Base-by-base conservation (phyloP, 2,888 invertebrate species). In the Agrilus cyanescens region DNA sequence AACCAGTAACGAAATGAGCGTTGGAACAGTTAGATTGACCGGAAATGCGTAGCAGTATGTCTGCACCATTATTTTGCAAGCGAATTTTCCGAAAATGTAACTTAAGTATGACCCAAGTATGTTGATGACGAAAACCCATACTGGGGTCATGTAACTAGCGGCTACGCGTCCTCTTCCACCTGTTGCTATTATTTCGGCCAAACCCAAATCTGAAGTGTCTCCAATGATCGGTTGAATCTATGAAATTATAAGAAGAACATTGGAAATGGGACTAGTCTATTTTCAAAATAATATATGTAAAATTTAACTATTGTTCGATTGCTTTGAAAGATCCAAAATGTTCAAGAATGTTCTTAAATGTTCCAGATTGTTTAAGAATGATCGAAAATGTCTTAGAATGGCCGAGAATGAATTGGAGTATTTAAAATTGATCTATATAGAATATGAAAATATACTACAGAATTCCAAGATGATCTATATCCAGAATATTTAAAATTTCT, bases 61-160 rank as follows among this genome's bases (percentile, higher is more conserved):
- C 63, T 94, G 93, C 60, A 95, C 90, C 61, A 85, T 78, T 48
- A 90, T 84, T 70, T 86, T 87, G 69, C 88, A 89, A 1, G 89
- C 83, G 52, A 88, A 86, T 68, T 88, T 91, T 4, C 80, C 75
- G 48, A 75, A 74, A 14, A 71, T 70, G 56, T 78, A 84, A 52
- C 78, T 77, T 8, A 84, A 50, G 55, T 85, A 81, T 2, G 84
- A 77, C 0, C 80, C 63, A 0, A 66, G 48, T 1, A 82, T 70
- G 63, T 89, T 87, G 25, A 85, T 70, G 1, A 80, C 48, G 14
- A 80, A 68, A 1, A 82, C 74, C 65, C 76, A 75, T 29, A 82
- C 50, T 0, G 80, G 69, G 0, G 74, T 63, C 44, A 53, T 40
- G 30, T 44, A 15, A 32, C 49, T 10, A 4, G 49, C 34, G 4